phyloP scores from a whole-genome alignment of 2,888 invertebrate species.

The Eupelmus urozonus region DNA sequence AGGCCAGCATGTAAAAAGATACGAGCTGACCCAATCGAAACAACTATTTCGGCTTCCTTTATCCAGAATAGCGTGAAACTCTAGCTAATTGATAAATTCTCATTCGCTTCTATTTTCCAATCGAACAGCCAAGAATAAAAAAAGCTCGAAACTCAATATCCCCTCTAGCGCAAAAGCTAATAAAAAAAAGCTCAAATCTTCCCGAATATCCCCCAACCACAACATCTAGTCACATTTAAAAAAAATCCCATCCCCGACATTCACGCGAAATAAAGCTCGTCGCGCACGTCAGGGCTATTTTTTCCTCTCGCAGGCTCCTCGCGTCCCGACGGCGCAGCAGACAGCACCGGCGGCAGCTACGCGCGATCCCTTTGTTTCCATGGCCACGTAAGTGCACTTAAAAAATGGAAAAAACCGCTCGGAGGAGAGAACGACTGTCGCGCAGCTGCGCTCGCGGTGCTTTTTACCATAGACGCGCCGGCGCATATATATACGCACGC shows the following conservation, averaged over 20 bases:
- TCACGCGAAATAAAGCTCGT: neutral
- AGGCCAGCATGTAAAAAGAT: conserved; percentile 7
- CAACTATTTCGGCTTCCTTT: conserved; percentile 16
- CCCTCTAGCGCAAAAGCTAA: too few relatives aligned
- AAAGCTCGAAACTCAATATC: too few relatives aligned
- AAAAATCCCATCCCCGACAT: too few relatives aligned
- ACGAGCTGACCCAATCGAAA: conserved; percentile 22
- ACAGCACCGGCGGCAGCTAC: neutral
- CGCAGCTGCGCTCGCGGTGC: conserved; percentile 66
- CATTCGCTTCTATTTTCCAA: too few relatives aligned
- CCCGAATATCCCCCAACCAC: too few relatives aligned
- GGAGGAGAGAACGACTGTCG: conserved; percentile 64
- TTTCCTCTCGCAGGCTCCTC: neutral
- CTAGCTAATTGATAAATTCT: too few relatives aligned
- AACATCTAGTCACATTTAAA: too few relatives aligned
- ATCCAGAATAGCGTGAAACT: too few relatives aligned
- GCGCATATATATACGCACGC: neutral
- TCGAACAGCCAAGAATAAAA: too few relatives aligned
- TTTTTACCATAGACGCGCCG: too few relatives aligned
- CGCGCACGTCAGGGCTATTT: neutral
- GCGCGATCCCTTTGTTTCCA: conserved; percentile 57
- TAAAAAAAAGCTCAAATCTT: too few relatives aligned
- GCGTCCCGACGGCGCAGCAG: neutral
- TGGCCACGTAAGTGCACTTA: conserved; percentile 67
- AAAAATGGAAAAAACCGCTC: conserved; percentile 68